Evolutionary conservation across 2,113 vertebrate species (phyloP).

Genomic region (Gorsachius goisagi): DNA sequence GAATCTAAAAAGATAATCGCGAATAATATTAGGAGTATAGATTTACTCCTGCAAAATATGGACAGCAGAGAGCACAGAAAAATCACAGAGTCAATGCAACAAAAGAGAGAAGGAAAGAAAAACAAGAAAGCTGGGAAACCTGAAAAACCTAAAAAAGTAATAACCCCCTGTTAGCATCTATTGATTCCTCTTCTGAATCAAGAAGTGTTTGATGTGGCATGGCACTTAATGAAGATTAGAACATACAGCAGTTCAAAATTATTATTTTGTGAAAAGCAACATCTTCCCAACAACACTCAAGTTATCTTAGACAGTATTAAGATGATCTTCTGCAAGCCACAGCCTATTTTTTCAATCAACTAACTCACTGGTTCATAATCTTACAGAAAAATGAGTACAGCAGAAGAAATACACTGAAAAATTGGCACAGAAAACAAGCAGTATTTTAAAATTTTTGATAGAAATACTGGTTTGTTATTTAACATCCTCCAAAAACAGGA

Average conservation of each 20-base stretch:
- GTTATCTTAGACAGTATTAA: background rate
- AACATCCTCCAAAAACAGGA: background rate
- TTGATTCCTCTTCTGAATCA: background rate
- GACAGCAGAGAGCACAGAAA: background rate
- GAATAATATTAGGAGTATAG: background rate
- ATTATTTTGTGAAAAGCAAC: background rate
- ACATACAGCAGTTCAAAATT: background rate
- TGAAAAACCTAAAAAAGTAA: background rate
- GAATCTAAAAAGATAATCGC: fast-evolving
- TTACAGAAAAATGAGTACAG: background rate
- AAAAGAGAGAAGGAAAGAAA: background rate
- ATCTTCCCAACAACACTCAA: background rate
- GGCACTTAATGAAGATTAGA: background rate
- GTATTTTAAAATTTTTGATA: background rate
- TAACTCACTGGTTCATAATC: background rate
- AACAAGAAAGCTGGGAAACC: background rate
- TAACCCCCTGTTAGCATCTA: background rate
- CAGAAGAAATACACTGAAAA: background rate
- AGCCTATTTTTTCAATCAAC: background rate
- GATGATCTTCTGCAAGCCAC: background rate
- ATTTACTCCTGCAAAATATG: background rate
- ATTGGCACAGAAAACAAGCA: background rate
- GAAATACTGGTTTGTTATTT: background rate
- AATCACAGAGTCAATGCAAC: background rate
- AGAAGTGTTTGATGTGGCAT: background rate